Base-by-base conservation (phyloP, 2,888 invertebrate species). In the Chrysolina haemoptera region DNA sequence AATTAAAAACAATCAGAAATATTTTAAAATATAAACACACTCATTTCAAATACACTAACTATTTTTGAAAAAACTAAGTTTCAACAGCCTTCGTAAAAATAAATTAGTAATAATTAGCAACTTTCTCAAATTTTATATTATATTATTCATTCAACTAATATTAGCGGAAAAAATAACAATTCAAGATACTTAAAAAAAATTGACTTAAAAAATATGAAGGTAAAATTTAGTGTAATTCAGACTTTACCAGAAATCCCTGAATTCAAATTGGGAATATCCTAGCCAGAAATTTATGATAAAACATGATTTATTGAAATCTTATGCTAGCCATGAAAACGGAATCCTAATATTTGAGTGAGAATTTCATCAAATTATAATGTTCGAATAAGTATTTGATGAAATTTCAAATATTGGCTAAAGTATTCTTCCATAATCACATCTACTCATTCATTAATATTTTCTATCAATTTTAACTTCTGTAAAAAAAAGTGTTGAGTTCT, bases 81-180 rank as follows among this genome's bases (percentile, higher is more conserved):
- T 76, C 73, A 78, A 78, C 76, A 78, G 76, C 78, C 78, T 78
- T 76, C 70, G 63, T 73, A 78, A 74, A 74, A 74, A 74, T 76
- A 78, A 76, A 74, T 76, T 78, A 76, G 73, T 76, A 76, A 46
- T 53, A 67, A 65, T 68, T 50, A 68, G 66, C 46, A 20, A 70
- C 20, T 40, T 40, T 59, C 48, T 73, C 35, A 59, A 67, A 70
- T 67, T 70, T 35, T 12, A 59, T 59, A n/a, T 27, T 35, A 59
- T 59, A 59, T 59, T 59, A 59, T 59, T 55, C 55, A 46, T 65
- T 66, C 65, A 75, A 75, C 72, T 74, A 71, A 73, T 73, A 77
- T 75, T 74, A 72, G 67, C 74, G 74, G 75, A 76, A 77, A 77
- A 77, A 73, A 77, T 67, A 71, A 73, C 73, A 72, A 50, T 67